A percentile compares a stretch with the other conserved stretches of the same genome.
Evolutionary conservation across 1,140 invertebrate genomes (phyloP).

Genomic region (Solenopsis invicta): DNA sequence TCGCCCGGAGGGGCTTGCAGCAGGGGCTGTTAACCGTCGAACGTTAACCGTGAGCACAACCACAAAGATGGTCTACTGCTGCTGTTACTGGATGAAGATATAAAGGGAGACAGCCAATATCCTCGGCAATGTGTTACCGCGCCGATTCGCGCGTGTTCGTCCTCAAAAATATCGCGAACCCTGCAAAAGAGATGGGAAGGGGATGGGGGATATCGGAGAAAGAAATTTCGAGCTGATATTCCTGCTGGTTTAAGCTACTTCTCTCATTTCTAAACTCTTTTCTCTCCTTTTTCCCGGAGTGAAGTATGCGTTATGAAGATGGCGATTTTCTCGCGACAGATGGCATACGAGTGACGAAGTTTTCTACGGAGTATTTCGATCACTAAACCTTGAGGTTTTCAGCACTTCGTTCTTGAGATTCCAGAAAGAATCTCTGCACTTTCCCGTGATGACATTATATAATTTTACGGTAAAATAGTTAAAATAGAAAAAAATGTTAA

Average conservation of each 20-base stretch:
- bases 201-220: slow-evolving; percentile 24
- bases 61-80: slow-evolving; percentile 45
- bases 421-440: not conserved
- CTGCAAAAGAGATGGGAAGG: slow-evolving; percentile 21
- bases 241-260: slow-evolving; percentile 51
- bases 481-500: too few relatives aligned
- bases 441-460: not conserved
- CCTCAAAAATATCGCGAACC: slow-evolving; percentile 60
- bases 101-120: slow-evolving; percentile 74
- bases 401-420: slow-evolving; percentile 19
- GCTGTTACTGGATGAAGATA: slow-evolving; percentile 67
- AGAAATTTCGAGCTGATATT: slow-evolving; percentile 56
- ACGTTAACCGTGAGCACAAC: slow-evolving; percentile 60
- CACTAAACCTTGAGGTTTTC: slow-evolving; percentile 12
- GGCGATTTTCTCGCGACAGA: slow-evolving; percentile 42
- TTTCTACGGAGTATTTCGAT: not conserved
- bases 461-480: slow-evolving; percentile 4
- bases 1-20: slow-evolving; percentile 15
- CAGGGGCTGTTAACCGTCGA: slow-evolving; percentile 46
- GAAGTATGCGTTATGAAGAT: slow-evolving; percentile 50
- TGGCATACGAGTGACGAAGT: slow-evolving; percentile 16
- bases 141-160: slow-evolving; percentile 48
- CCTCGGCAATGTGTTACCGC: slow-evolving; percentile 72
- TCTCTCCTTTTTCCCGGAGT: not conserved
- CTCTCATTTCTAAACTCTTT: slow-evolving; percentile 37